Conservation (phyloP, 2,797 vertebrate genomes). For the Rhinogobio ventralis region DNA sequence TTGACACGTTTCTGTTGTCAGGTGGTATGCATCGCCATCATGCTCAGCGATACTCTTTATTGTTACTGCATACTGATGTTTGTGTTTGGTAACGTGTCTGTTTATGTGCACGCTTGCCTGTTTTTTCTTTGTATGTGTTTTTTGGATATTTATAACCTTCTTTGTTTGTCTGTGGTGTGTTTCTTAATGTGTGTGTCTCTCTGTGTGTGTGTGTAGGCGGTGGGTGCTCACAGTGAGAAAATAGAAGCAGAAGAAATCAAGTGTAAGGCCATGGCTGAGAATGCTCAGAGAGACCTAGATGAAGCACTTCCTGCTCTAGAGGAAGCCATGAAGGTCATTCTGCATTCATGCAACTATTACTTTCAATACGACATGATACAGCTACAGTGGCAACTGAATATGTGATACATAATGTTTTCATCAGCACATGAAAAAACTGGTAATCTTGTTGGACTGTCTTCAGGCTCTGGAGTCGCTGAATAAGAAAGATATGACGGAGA, state of each 20-base stretch:
- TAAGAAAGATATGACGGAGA: slow-evolving; percentile 92
- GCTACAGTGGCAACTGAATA: not conserved
- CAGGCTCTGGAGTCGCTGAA: slow-evolving; percentile 91
- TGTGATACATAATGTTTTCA: slow-evolving; percentile 31
- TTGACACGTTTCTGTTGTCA: not conserved
- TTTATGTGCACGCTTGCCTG: slow-evolving; percentile 14
- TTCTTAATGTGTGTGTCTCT: slow-evolving; percentile 9
- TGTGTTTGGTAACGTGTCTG: not conserved
- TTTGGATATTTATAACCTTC: slow-evolving; percentile 30
- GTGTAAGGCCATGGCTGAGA: slow-evolving; percentile 87
- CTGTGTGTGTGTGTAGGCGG: slow-evolving; percentile 71
- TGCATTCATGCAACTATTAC: slow-evolving; percentile 7
- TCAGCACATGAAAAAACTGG: slow-evolving; percentile 27
- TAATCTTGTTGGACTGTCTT: slow-evolving; percentile 14
- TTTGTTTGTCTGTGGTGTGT: slow-evolving; percentile 17
- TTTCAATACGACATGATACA: not conserved
- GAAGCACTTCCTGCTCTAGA: slow-evolving; percentile 88
- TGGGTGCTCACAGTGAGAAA: slow-evolving; percentile 86
- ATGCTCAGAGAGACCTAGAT: slow-evolving; percentile 88
- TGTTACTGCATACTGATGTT: slow-evolving; percentile 1
- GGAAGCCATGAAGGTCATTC: slow-evolving; percentile 87
- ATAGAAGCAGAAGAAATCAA: slow-evolving; percentile 85
- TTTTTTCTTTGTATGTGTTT: slow-evolving; percentile 6
- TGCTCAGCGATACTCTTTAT: not conserved
- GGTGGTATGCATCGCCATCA: not conserved